phyloP scores from a whole-genome alignment of 2,797 vertebrate species.

The Cuniculus paca region DNA sequence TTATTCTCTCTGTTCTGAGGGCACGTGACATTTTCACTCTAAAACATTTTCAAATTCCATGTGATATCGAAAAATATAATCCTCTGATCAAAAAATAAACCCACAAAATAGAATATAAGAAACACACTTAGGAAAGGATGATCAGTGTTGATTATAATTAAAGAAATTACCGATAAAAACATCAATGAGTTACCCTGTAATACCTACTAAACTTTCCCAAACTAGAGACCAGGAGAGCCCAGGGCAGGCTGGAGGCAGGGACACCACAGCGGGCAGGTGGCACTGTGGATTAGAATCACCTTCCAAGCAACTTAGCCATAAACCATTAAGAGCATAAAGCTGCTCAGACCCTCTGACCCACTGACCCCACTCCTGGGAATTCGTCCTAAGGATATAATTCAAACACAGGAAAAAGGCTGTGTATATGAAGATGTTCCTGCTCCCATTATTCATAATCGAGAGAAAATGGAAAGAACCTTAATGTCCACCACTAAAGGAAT shows the following conservation, averaged over 20 bases:
- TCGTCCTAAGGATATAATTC: conserved; percentile 79
- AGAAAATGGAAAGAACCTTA: conserved; percentile 83
- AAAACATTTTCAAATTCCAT: conserved; percentile 65
- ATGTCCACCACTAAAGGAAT: conserved; percentile 70
- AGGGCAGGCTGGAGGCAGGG: not conserved
- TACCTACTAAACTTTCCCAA: conserved; percentile 55
- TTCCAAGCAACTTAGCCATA: conserved; percentile 75
- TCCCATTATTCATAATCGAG: conserved; percentile 81
- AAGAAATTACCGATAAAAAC: conserved; percentile 51
- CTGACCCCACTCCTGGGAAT: conserved; percentile 84
- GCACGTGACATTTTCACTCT: conserved; percentile 51
- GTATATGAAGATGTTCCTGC: conserved; percentile 78
- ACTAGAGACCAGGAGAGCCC: not conserved
- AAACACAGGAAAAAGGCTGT: conserved; percentile 71
- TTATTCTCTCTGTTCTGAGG: not conserved
- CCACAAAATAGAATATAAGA: conserved; percentile 36
- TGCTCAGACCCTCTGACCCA: conserved; percentile 82
- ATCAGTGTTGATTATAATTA: not conserved
- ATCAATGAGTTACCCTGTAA: conserved; percentile 32
- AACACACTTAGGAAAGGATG: conserved; percentile 18
- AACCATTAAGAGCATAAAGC: conserved; percentile 83
- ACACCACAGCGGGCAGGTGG: conserved; percentile 74
- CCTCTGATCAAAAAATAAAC: conserved; percentile 8
- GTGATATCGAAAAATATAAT: conserved; percentile 5
- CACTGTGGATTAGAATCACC: conserved; percentile 80